A percentile compares a stretch with the other conserved stretches of the same genome.
Evolutionary conservation across 2,113 vertebrate genomes (phyloP).

Genomic region (Acrocephalus kingi): DNA sequence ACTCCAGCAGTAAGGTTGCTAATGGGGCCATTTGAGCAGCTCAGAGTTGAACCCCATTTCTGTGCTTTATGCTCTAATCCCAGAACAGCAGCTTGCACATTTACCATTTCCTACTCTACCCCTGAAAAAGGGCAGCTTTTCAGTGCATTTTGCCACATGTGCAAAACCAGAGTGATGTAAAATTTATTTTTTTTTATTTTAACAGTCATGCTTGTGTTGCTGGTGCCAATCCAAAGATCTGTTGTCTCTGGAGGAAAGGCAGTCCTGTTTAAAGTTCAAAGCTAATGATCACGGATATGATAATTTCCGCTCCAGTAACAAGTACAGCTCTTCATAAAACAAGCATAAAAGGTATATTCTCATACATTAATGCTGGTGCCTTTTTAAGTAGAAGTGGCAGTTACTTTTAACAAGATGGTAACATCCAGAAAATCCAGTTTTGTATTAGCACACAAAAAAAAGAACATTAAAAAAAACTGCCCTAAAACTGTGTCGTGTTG

Average conservation of each 20-base stretch:
- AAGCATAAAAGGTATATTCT: slow-evolving; percentile 18
- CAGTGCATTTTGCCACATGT: background rate
- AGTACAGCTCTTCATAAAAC: slow-evolving; percentile 87
- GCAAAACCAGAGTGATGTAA: background rate
- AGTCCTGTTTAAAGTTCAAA: slow-evolving; percentile 90
- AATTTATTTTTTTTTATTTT: slow-evolving; percentile 59
- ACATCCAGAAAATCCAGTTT: background rate
- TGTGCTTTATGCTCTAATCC: background rate
- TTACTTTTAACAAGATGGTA: slow-evolving; percentile 21
- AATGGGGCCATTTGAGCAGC: background rate
- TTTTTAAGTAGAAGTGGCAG: slow-evolving; percentile 37
- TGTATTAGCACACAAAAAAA: slow-evolving; percentile 49
- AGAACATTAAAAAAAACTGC: background rate
- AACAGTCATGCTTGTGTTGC: slow-evolving; percentile 88
- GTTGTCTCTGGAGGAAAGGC: slow-evolving; percentile 81
- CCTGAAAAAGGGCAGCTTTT: background rate
- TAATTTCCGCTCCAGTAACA: slow-evolving; percentile 90
- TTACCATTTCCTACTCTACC: background rate
- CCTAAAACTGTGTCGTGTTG: background rate
- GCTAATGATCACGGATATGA: slow-evolving; percentile 87
- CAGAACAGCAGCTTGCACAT: background rate
- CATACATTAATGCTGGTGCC: slow-evolving; percentile 8
- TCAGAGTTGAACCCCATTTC: background rate
- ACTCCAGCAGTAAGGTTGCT: background rate
- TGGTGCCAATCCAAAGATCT: slow-evolving; percentile 82